Evolutionary conservation across 2,888 invertebrate species (phyloP).

Genomic region (Blomia tropicalis): DNA sequence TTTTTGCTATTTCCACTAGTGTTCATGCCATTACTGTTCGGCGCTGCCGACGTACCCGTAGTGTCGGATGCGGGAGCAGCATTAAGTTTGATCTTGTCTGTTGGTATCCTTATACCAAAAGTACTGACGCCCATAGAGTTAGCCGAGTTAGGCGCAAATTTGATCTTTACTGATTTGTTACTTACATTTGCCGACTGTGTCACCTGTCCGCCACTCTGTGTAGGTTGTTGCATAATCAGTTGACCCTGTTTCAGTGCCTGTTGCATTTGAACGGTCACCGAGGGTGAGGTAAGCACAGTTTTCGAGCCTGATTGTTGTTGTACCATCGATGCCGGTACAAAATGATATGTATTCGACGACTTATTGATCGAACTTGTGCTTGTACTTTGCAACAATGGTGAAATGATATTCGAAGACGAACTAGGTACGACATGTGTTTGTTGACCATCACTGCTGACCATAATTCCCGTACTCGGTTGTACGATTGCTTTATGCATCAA

Average conservation of each 20-base stretch:
- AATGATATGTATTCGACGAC: slow-evolving; percentile 7
- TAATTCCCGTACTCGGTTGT: neutral
- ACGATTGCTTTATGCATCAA: neutral
- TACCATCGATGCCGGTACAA: slow-evolving; percentile 18
- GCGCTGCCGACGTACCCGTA: neutral
- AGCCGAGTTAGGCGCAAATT: neutral
- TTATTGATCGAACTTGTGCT: neutral
- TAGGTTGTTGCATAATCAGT: neutral
- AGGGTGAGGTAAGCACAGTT: slow-evolving; percentile 11
- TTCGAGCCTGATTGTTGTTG: slow-evolving; percentile 23
- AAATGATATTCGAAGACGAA: neutral
- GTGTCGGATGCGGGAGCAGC: neutral
- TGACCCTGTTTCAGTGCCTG: slow-evolving; percentile 28
- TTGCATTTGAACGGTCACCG: slow-evolving; percentile 28
- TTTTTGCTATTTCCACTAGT: neutral
- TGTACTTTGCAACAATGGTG: neutral
- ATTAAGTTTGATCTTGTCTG: neutral
- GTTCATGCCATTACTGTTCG: neutral
- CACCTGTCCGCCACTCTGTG: neutral
- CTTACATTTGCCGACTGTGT: neutral
- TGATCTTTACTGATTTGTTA: neutral
- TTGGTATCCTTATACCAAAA: neutral
- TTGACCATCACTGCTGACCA: neutral
- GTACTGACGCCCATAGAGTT: too few relatives aligned
- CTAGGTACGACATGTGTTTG: neutral